A percentile compares a stretch with the other conserved stretches of the same genome.
Evolutionary conservation across 2,113 vertebrate species (phyloP).

Genomic region (Cervus canadensis): DNA sequence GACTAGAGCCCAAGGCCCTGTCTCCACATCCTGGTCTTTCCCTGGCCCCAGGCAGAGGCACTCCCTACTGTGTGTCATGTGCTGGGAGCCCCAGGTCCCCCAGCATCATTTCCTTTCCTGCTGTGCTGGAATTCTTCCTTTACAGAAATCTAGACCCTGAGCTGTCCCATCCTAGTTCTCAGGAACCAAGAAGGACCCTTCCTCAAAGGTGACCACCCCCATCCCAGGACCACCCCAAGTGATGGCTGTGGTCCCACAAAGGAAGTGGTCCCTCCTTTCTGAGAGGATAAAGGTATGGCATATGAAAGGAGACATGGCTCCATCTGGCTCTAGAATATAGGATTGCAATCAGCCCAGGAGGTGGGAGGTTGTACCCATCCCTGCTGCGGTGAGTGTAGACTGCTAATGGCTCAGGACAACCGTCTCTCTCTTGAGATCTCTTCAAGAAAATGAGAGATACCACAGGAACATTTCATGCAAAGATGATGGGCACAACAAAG

Average conservation of each 20-base stretch:
- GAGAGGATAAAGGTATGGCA: background rate
- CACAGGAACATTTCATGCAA: background rate
- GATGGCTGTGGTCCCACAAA: background rate
- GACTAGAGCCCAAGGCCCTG: background rate
- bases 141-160: background rate
- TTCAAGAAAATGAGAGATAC: background rate
- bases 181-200: background rate
- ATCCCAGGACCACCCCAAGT: background rate
- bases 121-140: background rate
- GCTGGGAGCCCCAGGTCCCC: background rate
- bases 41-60: background rate
- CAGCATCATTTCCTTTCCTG: background rate
- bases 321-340: background rate
- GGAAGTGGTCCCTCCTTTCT: background rate
- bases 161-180: background rate
- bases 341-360: background rate
- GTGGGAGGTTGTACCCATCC: background rate
- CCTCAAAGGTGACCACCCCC: background rate
- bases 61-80: background rate
- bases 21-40: background rate
- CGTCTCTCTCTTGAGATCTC: background rate
- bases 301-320: background rate
- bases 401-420: background rate
- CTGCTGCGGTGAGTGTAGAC: background rate
- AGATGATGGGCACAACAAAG: background rate